Conservation (phyloP, 30 jellyfish, hydroid and myxozoan species). For the Sanderia malayensis region DNA sequence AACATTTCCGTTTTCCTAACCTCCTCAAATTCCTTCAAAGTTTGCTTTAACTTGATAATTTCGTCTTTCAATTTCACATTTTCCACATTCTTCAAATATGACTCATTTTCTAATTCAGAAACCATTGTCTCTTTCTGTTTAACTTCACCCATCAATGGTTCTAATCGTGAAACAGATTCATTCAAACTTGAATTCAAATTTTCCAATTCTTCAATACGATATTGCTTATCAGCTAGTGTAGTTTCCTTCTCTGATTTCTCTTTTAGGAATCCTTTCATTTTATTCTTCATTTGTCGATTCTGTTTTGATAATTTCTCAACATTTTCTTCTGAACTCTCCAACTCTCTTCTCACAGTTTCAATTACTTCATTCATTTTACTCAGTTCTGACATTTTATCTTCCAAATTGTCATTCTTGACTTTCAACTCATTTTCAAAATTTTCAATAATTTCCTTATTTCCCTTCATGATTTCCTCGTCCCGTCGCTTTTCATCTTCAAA, state of each 20-base stretch:
- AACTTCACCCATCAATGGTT: conserved; percentile 19
- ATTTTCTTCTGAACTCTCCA: conserved; percentile 33
- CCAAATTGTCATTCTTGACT: conserved; percentile 13
- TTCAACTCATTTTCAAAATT: conserved; percentile 35
- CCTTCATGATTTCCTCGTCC: conserved; percentile 29
- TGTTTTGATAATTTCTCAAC: conserved; percentile 40
- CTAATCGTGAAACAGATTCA: conserved; percentile 6
- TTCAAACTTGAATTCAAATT: conserved; percentile 11
- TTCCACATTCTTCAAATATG: background rate
- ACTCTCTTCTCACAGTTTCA: conserved; percentile 23
- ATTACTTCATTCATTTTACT: conserved; percentile 19
- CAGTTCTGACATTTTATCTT: conserved; percentile 31
- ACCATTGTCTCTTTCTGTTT: conserved; percentile 8
- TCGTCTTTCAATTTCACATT: conserved; percentile 1
- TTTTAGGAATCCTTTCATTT: conserved; percentile 30
- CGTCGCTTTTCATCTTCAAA: conserved; percentile 1
- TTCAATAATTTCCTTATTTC: conserved; percentile 6
- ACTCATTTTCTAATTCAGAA: conserved; percentile 16
- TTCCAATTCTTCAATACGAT: conserved; percentile 34
- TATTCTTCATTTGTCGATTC: conserved; percentile 33
- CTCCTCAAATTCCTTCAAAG: background rate
- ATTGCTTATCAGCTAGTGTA: conserved; percentile 16
- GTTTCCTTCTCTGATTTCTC: conserved; percentile 34
- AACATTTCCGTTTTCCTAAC: conserved; percentile 22
- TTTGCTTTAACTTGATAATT: conserved; percentile 22